Evolutionary conservation across 2,797 vertebrate species (phyloP), one percentile per base, ranked within the genome.

Genomic region (Lophotriccus pileatus): DNA sequence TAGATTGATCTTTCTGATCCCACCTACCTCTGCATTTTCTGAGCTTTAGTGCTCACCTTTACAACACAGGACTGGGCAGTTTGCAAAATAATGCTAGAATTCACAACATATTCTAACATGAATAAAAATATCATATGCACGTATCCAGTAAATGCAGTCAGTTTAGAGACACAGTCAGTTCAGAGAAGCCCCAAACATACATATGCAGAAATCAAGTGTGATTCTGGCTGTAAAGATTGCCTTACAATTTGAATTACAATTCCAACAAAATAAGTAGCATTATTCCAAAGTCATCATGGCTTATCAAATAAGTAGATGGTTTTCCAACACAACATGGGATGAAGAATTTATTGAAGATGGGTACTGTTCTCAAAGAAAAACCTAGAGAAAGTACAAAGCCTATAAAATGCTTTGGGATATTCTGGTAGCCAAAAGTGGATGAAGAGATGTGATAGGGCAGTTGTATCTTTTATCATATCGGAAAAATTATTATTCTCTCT

Each of bases 401-500:
- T 63, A 66, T 49, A 41, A 91, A 84, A 84, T 22, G 8, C 2
- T 49, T 69, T 73, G 8, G 52, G 25, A 24, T 79, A 52, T 63
- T 74, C 75, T 56, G 37, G 36, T 43, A 89, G 75, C 60, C 8
- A 52, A 49, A 68, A 80, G 25, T 6, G 22, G 37, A 75, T 70
- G 37, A 64, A 81, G 21, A 13, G 21, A 24, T 44, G 22, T 44
- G 34, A 67, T 39, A 11, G 46, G 32, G 37, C 14, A 94, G 37
- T 9, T 68, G 5, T 32, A 74, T 52, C 28, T 89, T 70, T 70
- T 47, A 37, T 47, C 39, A 20, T 32, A 85, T 24, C 14, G 64
- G 25, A 82, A 91, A 60, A 86, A 80, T 17, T 74, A 47, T 70
- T 87, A 23, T 90, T 76, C n/a, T 67, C 15, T 74, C 52, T 63